Base-by-base conservation (phyloP, 92 coral and sea anemone genomes). In the Paragorgia papillata region DNA sequence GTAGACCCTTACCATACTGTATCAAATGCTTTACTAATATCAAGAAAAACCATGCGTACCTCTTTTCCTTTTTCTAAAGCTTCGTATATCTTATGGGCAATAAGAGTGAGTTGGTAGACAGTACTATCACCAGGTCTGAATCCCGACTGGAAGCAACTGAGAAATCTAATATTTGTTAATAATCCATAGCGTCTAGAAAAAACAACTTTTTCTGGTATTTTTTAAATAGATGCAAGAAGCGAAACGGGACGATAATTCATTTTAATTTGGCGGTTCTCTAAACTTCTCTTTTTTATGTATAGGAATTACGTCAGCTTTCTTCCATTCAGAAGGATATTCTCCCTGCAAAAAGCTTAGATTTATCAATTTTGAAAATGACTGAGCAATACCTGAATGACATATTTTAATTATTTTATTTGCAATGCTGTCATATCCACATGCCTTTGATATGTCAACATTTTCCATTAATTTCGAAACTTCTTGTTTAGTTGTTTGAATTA, bases 381-480 rank as follows among this genome's bases (percentile, higher is more conserved):
- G 13, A 15, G 62, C 27, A 56, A 56, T 56, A 9, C 62, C 21
- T 20, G n/a, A 56, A 21, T 9, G 21, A 56, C 62, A 56, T 56
- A 56, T 15, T 28, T 56, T 56, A 56, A 56, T 22, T 0, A 56
- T 56, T 56, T 28, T 56, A 20, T 56, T 56, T 56, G 25, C 62
- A 56, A 56, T 56, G 29, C 62, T 28, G 21, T 56, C 62, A 56
- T 56, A 28, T 12, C 62, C 62, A 56, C 27, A 56, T 56, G 62
- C 62, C 21, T 56, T 56, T 12, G 12, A 56, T 37, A 37, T 37
- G 12, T 37, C 43, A 37, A 37, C 43, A 5, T 37, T 37, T 4
- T 37, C 12, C 43, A 56, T 15, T 56, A 56, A 56, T 15, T 7
- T 7, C 27, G 9, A 28, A 7, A 56, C 62, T 19, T 56, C 62